phyloP scores from a whole-genome alignment of 2,113 vertebrate species.

The Otis tarda region DNA sequence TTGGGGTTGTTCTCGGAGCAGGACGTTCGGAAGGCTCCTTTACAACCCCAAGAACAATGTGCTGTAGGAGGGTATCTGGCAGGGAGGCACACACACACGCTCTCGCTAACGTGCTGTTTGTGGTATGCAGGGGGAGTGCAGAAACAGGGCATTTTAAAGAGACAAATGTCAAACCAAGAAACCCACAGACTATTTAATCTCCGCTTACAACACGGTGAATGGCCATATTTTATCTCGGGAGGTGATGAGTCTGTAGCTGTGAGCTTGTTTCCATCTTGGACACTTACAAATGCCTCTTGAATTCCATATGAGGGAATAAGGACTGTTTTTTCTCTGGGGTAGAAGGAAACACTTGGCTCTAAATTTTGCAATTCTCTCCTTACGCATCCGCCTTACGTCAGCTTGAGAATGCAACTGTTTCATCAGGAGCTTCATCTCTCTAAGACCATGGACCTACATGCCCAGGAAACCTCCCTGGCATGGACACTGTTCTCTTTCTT shows the following conservation, averaged over 20 bases:
- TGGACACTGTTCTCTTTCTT: neutral
- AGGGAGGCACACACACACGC: neutral
- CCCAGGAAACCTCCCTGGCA: neutral
- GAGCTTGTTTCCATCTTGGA: neutral
- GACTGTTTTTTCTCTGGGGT: neutral
- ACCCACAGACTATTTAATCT: neutral
- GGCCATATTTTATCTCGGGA: rapidly evolving
- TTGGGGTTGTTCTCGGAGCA: rapidly evolving
- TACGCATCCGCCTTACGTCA: neutral
- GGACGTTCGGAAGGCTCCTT: neutral
- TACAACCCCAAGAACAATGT: neutral
- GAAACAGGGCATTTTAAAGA: neutral
- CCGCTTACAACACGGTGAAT: rapidly evolving
- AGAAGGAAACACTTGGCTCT: neutral
- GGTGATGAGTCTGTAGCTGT: neutral
- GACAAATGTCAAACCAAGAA: neutral
- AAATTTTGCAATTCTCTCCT: neutral
- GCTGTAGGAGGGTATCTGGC: neutral
- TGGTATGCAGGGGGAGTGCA: neutral
- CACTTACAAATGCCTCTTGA: neutral
- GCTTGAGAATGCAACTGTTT: neutral
- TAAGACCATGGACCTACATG: neutral
- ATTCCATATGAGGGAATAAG: constrained; percentile 29
- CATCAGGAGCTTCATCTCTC: neutral
- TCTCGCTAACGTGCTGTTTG: rapidly evolving